Percentiles rank a stretch among this genome's conserved stretches.
These are phyloP conservation scores for Pachycephala philippinensis DNA, from an alignment of 2,113 vertebrate genomes.

Conservation along the genomic window DNA sequence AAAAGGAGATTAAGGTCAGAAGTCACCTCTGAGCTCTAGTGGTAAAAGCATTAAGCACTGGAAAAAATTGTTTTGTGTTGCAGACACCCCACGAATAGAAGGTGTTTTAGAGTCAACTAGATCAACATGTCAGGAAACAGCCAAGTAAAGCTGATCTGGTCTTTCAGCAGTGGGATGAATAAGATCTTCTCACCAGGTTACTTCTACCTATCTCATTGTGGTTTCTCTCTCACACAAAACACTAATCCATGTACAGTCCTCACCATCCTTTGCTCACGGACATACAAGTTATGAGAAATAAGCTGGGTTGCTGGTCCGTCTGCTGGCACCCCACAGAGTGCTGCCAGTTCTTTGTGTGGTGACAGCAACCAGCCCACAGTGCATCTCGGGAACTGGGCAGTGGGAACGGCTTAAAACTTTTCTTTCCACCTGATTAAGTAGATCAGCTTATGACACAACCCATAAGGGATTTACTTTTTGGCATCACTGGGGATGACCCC, in stretches of 20 bases:
- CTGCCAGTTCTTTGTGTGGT: neutral
- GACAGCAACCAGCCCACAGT: accelerated
- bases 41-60: neutral
- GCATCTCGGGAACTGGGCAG: neutral
- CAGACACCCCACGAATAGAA: neutral
- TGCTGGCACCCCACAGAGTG: neutral
- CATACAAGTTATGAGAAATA: neutral
- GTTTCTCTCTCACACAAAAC: neutral
- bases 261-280: neutral
- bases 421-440: neutral
- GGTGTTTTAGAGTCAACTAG: neutral
- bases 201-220: neutral
- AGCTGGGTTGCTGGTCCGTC: accelerated
- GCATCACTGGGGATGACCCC: neutral
- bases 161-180: neutral
- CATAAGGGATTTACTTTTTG: neutral
- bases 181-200: neutral
- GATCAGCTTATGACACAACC: neutral
- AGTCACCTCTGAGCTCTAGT: neutral
- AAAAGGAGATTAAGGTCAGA: neutral
- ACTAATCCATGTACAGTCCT: neutral
- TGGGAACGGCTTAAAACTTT: neutral
- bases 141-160: neutral
- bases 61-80: neutral
- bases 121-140: neutral